Conservation (phyloP, 2,888 invertebrate species). For the Drosophila mulleri region DNA sequence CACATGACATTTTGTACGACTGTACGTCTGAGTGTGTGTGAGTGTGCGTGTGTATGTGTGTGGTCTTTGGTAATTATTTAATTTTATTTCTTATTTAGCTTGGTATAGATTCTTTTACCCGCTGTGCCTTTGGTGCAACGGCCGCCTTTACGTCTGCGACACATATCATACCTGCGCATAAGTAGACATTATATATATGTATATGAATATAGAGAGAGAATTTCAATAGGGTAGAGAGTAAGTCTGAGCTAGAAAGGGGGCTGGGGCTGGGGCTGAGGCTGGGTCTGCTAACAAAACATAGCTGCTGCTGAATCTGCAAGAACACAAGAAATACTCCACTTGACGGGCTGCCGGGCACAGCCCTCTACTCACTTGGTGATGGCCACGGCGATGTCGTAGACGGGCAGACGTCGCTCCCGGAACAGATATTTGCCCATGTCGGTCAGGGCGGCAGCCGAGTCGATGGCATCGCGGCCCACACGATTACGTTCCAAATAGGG, state of each 20-base stretch:
- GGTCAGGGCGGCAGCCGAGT: constrained; percentile 96
- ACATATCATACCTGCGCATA: constrained; percentile 96
- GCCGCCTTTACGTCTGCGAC: constrained; percentile 97
- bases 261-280: background rate
- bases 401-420: constrained; percentile 96
- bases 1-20: constrained; percentile 58
- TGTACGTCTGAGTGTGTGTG: constrained; percentile 35
- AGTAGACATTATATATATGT: constrained; percentile 61
- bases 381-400: constrained; percentile 97
- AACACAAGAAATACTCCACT: constrained; percentile 51
- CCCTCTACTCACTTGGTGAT: constrained; percentile 94
- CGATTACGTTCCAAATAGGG: constrained; percentile 97
- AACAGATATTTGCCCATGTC: constrained; percentile 99
- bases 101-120: constrained; percentile 89
- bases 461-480: constrained; percentile 96
- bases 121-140: constrained; percentile 99
- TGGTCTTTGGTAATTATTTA: constrained; percentile 43
- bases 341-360: constrained; percentile 9
- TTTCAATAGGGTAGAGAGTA: background rate
- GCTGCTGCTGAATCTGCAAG: constrained; percentile 65
- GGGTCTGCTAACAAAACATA: constrained; percentile 32
- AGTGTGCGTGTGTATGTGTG: constrained; percentile 34
- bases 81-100: constrained; percentile 5
- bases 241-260: constrained; percentile 4
- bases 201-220: constrained; percentile 16